Percentiles rank a stretch among this genome's conserved stretches.
These are phyloP conservation scores for Pygoscelis antarcticus DNA, from an alignment of 2,113 vertebrate genomes.

Conservation along the genomic window DNA sequence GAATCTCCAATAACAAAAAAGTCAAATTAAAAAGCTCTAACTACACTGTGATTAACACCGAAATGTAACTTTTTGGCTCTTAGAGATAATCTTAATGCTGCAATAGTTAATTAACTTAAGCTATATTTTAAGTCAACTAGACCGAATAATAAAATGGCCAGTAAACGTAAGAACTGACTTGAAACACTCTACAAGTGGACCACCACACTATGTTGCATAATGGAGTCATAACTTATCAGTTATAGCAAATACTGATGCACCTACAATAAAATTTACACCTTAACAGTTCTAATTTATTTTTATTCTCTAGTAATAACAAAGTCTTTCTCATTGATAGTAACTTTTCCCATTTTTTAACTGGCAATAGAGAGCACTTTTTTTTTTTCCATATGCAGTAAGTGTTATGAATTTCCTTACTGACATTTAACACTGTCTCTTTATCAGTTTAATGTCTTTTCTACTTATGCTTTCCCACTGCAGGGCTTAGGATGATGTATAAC, in stretches of 20 bases:
- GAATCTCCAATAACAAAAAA: not conserved
- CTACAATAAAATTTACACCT: not conserved
- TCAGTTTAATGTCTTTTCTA: constrained; percentile 20
- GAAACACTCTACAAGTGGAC: not conserved
- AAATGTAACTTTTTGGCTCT: not conserved
- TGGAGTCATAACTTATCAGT: not conserved
- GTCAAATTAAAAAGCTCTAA: not conserved
- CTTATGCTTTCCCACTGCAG: not conserved
- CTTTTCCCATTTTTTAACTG: not conserved
- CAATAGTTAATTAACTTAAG: not conserved
- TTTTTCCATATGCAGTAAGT: not conserved
- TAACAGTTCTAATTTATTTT: constrained; percentile 1
- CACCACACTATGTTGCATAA: not conserved
- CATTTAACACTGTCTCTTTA: not conserved
- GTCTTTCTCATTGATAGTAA: not conserved
- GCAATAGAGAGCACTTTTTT: not conserved
- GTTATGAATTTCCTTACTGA: not conserved
- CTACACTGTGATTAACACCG: not conserved
- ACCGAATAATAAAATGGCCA: not conserved
- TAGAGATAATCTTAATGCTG: not conserved
- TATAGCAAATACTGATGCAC: not conserved
- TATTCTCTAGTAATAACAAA: not conserved
- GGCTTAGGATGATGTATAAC: not conserved
- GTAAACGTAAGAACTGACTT: not conserved
- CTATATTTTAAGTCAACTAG: not conserved